phyloP scores from a whole-genome alignment of 2,797 vertebrate species.

The Melanogrammus aeglefinus region DNA sequence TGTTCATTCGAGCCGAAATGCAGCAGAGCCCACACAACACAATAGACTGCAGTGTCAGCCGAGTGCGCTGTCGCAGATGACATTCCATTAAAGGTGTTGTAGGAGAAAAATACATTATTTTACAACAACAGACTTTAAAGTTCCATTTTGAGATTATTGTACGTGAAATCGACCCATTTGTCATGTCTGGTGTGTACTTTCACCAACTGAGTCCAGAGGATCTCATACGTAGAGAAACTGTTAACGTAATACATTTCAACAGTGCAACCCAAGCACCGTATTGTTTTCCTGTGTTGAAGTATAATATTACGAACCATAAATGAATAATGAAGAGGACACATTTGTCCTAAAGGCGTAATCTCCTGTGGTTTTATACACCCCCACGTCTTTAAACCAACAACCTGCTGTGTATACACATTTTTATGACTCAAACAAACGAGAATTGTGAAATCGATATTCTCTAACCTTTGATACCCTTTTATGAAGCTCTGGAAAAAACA shows the following conservation, averaged over 20 bases:
- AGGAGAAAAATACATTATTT: neutral
- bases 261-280: neutral
- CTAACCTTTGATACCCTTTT: slow-evolving; percentile 1
- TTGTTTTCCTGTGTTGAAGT: neutral
- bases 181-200: slow-evolving; percentile 16
- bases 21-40: neutral
- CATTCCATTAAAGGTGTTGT: too few relatives aligned
- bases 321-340: neutral
- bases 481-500: neutral
- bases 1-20: neutral
- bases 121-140: neutral
- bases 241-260: neutral
- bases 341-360: neutral
- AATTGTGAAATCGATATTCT: neutral
- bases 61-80: neutral
- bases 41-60: neutral
- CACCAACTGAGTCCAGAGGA: slow-evolving; percentile 10
- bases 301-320: neutral
- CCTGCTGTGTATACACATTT: neutral
- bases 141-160: slow-evolving; percentile 24
- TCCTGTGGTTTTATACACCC: neutral
- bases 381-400: neutral
- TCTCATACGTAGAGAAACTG: neutral
- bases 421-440: neutral
- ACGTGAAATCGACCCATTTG: slow-evolving; percentile 27